Evolutionary conservation across 2,797 vertebrate species (phyloP).

Genomic region (Varecia variegata): DNA sequence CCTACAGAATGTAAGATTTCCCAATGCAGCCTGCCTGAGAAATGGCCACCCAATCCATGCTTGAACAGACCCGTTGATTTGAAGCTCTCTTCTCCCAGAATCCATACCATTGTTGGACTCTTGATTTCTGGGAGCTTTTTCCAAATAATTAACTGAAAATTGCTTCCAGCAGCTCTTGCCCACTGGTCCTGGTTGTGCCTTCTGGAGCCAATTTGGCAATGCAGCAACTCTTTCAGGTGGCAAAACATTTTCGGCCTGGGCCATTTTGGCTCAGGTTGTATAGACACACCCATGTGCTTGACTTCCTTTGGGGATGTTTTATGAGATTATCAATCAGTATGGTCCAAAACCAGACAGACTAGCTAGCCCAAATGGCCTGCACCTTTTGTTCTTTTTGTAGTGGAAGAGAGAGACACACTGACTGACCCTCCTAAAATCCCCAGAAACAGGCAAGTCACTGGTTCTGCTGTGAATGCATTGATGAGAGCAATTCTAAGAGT

Average conservation of each 20-base stretch:
- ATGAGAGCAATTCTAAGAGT: not conserved
- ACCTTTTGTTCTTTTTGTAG: not conserved
- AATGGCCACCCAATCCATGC: not conserved
- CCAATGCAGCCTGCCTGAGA: not conserved
- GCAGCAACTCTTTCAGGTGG: not conserved
- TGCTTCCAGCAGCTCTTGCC: not conserved
- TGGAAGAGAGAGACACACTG: not conserved
- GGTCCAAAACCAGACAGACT: not conserved
- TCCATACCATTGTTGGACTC: not conserved
- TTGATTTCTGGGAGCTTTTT: constrained; percentile 23
- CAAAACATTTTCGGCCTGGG: not conserved
- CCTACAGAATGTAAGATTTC: not conserved
- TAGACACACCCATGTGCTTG: constrained; percentile 35
- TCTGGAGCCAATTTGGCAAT: constrained; percentile 32
- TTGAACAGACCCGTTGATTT: not conserved
- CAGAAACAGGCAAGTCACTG: not conserved
- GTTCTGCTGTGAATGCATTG: not conserved
- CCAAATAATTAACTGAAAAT: constrained; percentile 37
- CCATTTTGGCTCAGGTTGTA: not conserved
- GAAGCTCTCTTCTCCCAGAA: not conserved
- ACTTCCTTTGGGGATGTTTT: not conserved
- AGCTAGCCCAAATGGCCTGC: not conserved
- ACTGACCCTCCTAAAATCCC: not conserved
- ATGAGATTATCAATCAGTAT: not conserved
- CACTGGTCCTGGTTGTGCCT: constrained; percentile 9